Percentiles rank a stretch among this genome's conserved stretches.
phyloP scores from a whole-genome alignment of 2,797 vertebrate genomes.

The Myiotriccus ornatus region DNA sequence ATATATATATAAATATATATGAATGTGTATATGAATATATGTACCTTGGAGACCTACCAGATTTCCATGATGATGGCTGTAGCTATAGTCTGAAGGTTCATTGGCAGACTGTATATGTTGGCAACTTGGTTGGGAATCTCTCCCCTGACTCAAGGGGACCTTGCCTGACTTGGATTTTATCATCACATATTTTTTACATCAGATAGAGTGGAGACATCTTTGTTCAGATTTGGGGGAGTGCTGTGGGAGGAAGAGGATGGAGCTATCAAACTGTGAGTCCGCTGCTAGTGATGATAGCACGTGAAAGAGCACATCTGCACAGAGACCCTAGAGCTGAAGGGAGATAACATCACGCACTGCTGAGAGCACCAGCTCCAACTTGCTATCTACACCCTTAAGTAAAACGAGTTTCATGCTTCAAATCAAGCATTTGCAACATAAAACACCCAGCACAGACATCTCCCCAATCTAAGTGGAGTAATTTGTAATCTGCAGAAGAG shows the following conservation, averaged over 20 bases:
- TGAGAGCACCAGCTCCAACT: slow-evolving; percentile 50
- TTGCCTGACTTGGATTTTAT: background rate
- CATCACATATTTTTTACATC: background rate
- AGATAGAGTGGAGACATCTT: background rate
- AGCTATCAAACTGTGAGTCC: background rate
- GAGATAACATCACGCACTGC: slow-evolving; percentile 1
- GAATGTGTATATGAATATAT: background rate
- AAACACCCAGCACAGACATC: slow-evolving; percentile 30
- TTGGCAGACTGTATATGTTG: background rate
- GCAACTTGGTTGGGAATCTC: background rate
- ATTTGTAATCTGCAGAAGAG: slow-evolving; percentile 47
- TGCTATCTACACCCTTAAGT: slow-evolving; percentile 38
- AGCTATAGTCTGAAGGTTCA: background rate
- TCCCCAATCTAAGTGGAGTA: background rate
- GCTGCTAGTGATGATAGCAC: background rate
- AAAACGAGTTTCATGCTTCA: slow-evolving; percentile 48
- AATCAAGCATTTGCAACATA: slow-evolving; percentile 28
- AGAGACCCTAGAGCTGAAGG: background rate
- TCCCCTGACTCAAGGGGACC: background rate
- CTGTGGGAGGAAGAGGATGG: background rate
- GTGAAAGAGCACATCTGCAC: slow-evolving; percentile 28
- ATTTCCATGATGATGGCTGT: background rate
- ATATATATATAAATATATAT: too few species aligned
- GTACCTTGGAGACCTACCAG: background rate
- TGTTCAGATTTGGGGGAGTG: background rate